These are phyloP conservation scores for Agraylea sexmaculata DNA, from an alignment of 1,140 invertebrate species.

Conservation along the genomic window DNA sequence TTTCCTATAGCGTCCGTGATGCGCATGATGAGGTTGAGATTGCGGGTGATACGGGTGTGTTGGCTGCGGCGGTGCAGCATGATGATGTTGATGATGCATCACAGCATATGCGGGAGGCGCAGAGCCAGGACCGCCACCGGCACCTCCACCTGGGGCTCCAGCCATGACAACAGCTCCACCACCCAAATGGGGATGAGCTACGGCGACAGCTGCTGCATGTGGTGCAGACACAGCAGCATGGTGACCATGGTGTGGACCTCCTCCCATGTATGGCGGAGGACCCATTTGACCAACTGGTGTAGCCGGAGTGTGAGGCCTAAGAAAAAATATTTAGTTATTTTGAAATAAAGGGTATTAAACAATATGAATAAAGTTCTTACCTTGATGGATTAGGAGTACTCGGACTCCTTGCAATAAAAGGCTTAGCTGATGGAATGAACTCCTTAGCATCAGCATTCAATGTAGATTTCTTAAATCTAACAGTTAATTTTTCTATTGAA, in stretches of 20 bases:
- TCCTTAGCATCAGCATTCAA: conserved; percentile 83
- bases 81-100: background rate
- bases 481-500: conserved; percentile 46
- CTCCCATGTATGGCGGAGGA: conserved; percentile 27
- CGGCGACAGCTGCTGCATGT: conserved; percentile 21
- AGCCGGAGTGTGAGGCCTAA: conserved; percentile 72
- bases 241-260: conserved; percentile 7
- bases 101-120: conserved; percentile 8
- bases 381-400: conserved; percentile 45
- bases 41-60: conserved; percentile 22
- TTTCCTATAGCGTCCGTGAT: conserved; percentile 9
- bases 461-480: conserved; percentile 61
- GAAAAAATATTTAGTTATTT: too few species aligned
- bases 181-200: conserved; percentile 32
- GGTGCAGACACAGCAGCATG: conserved; percentile 15
- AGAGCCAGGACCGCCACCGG: conserved; percentile 22
- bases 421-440: conserved; percentile 78
- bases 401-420: conserved; percentile 70
- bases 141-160: conserved; percentile 28
- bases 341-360: too few species aligned
- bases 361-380: conserved; percentile 21
- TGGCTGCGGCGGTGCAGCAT: background rate
- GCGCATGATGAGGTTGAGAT: background rate
- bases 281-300: conserved; percentile 47
- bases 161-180: conserved; percentile 36